Evolutionary conservation across 2,888 invertebrate species (phyloP).

Genomic region (Zeuzera pyrina): DNA sequence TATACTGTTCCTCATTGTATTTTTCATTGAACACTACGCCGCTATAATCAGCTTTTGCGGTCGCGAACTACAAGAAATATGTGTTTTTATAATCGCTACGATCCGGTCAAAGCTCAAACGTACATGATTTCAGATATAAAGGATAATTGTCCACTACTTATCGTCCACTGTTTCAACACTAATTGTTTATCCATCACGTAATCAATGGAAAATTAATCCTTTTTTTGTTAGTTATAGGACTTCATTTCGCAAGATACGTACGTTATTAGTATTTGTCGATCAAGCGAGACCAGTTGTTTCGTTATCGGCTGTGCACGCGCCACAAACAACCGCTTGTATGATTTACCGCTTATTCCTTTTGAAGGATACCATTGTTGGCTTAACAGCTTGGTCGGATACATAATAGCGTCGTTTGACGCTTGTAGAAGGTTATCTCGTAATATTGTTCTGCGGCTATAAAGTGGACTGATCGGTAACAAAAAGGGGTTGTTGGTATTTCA

Average conservation of each 20-base stretch:
- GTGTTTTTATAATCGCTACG: too few species aligned
- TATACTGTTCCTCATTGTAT: too few species aligned
- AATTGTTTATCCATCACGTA: too few species aligned
- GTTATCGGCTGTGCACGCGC: conserved; percentile 54
- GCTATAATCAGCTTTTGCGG: too few species aligned
- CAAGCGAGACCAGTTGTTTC: conserved; percentile 18
- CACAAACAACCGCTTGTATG: conserved; percentile 55
- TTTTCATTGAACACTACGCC: too few species aligned
- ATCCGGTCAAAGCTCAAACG: too few species aligned
- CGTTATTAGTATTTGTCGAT: background rate
- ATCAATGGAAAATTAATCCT: too few species aligned
- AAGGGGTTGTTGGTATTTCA: conserved; percentile 39
- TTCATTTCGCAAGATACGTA: background rate
- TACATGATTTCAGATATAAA: too few species aligned
- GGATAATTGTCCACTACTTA: too few species aligned
- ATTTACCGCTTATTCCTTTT: conserved; percentile 50
- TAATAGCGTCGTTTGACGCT: conserved; percentile 49
- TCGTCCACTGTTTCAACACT: too few species aligned
- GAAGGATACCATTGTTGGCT: conserved; percentile 54
- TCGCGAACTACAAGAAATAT: too few species aligned
- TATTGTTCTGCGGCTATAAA: conserved; percentile 12
- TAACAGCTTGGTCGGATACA: conserved; percentile 49
- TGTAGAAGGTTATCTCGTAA: conserved; percentile 46
- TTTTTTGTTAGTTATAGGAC: too few species aligned
- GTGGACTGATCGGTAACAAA: conserved; percentile 22